Conservation (phyloP, 1,140 invertebrate genomes). For the Caenorhabditis brenneri region DNA sequence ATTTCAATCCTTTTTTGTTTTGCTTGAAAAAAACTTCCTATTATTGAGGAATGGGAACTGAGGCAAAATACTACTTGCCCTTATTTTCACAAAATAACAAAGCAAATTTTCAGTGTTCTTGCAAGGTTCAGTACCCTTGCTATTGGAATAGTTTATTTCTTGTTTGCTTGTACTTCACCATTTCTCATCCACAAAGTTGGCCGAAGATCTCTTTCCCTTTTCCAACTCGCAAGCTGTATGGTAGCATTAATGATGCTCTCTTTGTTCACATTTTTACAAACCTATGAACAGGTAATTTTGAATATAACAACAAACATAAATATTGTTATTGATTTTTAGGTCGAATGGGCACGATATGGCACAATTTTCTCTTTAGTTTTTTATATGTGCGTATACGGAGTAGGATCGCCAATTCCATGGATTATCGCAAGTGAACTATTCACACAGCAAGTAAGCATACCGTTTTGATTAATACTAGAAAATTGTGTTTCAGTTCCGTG, state of each 20-base stretch:
- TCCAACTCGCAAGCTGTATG: constrained; percentile 63
- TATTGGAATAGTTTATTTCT: constrained; percentile 68
- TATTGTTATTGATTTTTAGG: constrained; percentile 45
- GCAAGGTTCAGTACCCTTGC: constrained; percentile 66
- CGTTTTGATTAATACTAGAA: not conserved
- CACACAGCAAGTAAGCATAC: constrained; percentile 42
- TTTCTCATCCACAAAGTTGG: constrained; percentile 64
- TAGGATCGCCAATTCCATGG: constrained; percentile 68
- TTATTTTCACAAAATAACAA: too few relatives aligned
- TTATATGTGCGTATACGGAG: constrained; percentile 68
- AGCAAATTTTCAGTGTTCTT: constrained; percentile 59
- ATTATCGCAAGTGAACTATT: constrained; percentile 68
- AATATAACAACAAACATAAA: not conserved
- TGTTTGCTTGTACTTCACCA: constrained; percentile 66
- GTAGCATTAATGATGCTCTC: constrained; percentile 61
- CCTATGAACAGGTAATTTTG: constrained; percentile 50
- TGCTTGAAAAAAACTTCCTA: too few relatives aligned
- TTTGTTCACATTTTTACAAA: constrained; percentile 67
- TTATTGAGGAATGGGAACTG: too few relatives aligned
- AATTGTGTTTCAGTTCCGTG: constrained; percentile 57
- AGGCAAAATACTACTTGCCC: too few relatives aligned
- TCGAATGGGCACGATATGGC: constrained; percentile 61
- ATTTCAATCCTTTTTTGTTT: constrained; percentile 7
- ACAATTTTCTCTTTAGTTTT: constrained; percentile 61
- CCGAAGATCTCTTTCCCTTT: constrained; percentile 62